Evolutionary conservation across 2,113 vertebrate species (phyloP), one percentile per base, ranked within the genome.

Genomic region (Maylandia zebra): DNA sequence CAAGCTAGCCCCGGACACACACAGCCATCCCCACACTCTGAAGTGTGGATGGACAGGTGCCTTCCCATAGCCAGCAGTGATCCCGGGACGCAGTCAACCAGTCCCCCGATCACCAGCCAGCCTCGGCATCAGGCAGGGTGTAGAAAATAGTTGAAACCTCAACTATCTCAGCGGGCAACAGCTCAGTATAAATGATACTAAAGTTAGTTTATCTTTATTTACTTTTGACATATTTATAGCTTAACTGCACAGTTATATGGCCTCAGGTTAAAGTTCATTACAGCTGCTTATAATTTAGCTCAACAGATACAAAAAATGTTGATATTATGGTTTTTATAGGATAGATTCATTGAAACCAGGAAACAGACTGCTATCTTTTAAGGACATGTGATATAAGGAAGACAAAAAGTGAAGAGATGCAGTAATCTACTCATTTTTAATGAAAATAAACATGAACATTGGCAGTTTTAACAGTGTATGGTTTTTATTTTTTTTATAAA

Each of bases 381-480:
- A 61, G 2, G 0, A 17, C 14, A 0, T 59, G 27, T 17, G 27
- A 32, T 6, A 61, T 34, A 61, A 61, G 57, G 16, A 32, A 61
- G 30, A 41, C 34, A 69, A 69, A 69, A 0, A 69, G n/a, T 71
- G 66, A 52, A 12, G 4, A 17, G 3, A 36, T 27, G 11, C 8
- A 16, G 7, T 83, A 3, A 38, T 85, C 82, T 32, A 43, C 32
- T 74, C 7, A 2, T 61, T 89, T 91, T 89, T 93, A 92, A 81
- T 90, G 19, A 87, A 94, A 94, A 92, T 90, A 88, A 83, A 90
- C 32, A 64, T 53, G 6, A 64, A 87, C 4, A 79, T 83, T 87
- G 64, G 50, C 84, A 78, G 80, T 83, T 86, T 57, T 55, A 80
- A 93, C 84, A 91, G 86, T 74, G 50, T 36, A 41, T 34, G 84